These are phyloP conservation scores for Eretmochelys imbricata DNA, from an alignment of 2,113 vertebrate genomes.

Conservation along the genomic window DNA sequence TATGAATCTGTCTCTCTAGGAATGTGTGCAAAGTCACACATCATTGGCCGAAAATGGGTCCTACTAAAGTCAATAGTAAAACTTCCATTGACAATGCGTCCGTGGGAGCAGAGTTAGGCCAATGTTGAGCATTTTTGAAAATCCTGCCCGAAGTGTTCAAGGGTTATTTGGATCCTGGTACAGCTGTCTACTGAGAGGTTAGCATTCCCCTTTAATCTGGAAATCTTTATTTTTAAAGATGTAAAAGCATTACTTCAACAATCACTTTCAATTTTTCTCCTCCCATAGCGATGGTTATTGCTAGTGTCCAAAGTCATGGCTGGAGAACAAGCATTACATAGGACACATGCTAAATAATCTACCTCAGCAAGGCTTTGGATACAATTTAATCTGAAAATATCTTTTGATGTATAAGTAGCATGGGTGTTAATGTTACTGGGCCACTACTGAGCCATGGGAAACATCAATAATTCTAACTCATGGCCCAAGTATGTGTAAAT, in stretches of 20 bases:
- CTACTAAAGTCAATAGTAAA: not conserved
- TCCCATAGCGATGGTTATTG: not conserved
- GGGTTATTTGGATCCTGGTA: not conserved
- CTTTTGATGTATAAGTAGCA: not conserved
- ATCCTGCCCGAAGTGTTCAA: not conserved
- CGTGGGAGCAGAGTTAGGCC: not conserved
- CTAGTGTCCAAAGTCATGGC: not conserved
- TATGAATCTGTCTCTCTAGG: not conserved
- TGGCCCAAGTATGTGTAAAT: not conserved
- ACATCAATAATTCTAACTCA: not conserved
- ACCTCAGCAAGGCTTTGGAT: not conserved
- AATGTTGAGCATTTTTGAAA: not conserved
- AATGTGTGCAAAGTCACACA: not conserved
- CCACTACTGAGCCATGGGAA: not conserved
- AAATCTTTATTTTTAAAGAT: not conserved
- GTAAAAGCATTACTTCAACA: not conserved
- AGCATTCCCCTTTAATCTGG: not conserved
- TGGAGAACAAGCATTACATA: not conserved
- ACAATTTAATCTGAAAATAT: fast-evolving
- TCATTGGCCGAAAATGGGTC: fast-evolving
- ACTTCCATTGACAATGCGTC: not conserved
- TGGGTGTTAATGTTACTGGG: not conserved
- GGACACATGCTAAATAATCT: not conserved
- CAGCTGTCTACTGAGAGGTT: not conserved
- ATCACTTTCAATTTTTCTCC: not conserved